These are phyloP conservation scores for Neodiprion pinetum DNA, from an alignment of 1,140 invertebrate species.

Conservation along the genomic window DNA sequence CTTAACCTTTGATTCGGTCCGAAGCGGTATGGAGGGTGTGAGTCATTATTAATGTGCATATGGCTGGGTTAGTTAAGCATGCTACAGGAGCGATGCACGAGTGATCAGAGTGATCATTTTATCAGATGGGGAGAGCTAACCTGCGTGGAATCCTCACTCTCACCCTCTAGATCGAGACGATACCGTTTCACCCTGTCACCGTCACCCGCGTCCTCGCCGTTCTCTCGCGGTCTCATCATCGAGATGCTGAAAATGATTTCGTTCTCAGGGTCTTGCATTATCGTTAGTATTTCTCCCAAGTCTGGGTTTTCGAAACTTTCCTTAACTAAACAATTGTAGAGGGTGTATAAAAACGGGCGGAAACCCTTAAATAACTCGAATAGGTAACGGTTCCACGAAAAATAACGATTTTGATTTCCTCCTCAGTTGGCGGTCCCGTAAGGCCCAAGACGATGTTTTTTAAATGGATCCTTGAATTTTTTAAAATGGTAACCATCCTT, in stretches of 20 bases:
- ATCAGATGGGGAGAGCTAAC: constrained; percentile 58
- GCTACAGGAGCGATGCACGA: constrained; percentile 40
- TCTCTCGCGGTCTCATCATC: constrained; percentile 54
- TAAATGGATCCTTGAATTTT: too few relatives aligned
- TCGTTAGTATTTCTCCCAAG: too few relatives aligned
- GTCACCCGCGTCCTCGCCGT: constrained; percentile 60
- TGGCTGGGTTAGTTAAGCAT: constrained; percentile 52
- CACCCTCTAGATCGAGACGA: constrained; percentile 58
- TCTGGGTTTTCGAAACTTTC: not conserved
- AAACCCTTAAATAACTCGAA: too few relatives aligned
- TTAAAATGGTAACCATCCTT: too few relatives aligned
- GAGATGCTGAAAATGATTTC: constrained; percentile 44
- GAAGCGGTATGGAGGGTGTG: constrained; percentile 2
- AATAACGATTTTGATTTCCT: too few relatives aligned
- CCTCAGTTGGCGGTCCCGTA: too few relatives aligned
- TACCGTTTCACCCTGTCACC: constrained; percentile 51
- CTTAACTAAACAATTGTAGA: too few relatives aligned
- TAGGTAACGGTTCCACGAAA: too few relatives aligned
- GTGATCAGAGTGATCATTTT: constrained; percentile 39
- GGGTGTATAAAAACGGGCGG: too few relatives aligned
- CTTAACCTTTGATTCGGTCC: not conserved
- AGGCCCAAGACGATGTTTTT: too few relatives aligned
- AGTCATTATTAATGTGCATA: constrained; percentile 20
- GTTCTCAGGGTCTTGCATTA: not conserved
- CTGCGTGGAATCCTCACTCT: constrained; percentile 64